phyloP scores from a whole-genome alignment of 2,797 vertebrate species.

The Catamblyrhynchus diadema region DNA sequence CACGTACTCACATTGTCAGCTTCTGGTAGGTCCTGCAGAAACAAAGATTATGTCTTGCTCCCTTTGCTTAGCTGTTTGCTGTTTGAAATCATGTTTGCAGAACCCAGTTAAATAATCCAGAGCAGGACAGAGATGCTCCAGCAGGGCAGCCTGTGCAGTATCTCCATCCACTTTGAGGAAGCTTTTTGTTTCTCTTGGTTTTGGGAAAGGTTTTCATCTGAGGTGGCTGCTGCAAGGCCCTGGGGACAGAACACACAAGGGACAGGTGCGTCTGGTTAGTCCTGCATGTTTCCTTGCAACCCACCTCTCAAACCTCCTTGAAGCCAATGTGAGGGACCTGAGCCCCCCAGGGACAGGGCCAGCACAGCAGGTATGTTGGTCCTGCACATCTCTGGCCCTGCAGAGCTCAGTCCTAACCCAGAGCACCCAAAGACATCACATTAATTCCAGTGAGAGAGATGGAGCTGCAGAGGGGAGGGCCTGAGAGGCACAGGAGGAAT shows the following conservation, averaged over 20 bases:
- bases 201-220: not conserved
- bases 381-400: not conserved
- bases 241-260: not conserved
- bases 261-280: not conserved
- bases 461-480: fast-evolving
- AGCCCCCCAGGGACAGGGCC: not conserved
- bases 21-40: not conserved
- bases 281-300: not conserved
- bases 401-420: not conserved
- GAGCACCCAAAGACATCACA: not conserved
- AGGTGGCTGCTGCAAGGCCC: not conserved
- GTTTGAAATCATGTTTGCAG: not conserved
- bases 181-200: not conserved
- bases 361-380: not conserved
- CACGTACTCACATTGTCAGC: not conserved
- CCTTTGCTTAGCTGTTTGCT: not conserved
- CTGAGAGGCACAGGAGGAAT: not conserved
- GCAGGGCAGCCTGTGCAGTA: not conserved
- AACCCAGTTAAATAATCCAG: not conserved
- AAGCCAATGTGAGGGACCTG: fast-evolving
- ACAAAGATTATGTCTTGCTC: fast-evolving
- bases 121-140: not conserved
- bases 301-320: not conserved
- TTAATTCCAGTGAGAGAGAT: not conserved
- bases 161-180: not conserved